Conservation (phyloP, 2,797 vertebrate species). For the Lerista edwardsae region DNA sequence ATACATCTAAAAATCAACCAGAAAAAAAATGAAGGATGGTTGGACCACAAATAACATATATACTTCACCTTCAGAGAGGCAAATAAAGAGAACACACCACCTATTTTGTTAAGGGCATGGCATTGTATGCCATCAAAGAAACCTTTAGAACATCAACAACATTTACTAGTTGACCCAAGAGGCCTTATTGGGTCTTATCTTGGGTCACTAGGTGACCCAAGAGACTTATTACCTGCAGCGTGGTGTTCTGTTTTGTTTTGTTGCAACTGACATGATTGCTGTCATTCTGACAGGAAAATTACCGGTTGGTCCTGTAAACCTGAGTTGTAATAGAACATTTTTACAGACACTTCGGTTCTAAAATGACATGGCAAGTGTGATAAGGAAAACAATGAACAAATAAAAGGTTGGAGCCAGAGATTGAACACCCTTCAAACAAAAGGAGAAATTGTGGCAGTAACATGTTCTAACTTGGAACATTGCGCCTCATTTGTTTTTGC, state of each 20-base stretch:
- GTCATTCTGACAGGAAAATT: constrained; percentile 26
- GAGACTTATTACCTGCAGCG: neutral
- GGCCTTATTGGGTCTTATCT: too few relatives aligned
- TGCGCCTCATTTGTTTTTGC: neutral
- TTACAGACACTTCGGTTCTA: constrained; percentile 21
- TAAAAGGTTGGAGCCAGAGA: constrained; percentile 8
- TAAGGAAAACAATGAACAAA: constrained; percentile 18
- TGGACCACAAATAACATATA: neutral
- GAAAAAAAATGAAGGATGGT: neutral
- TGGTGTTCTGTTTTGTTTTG: neutral
- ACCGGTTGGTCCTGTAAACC: neutral
- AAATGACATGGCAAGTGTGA: neutral
- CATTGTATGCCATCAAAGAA: neutral
- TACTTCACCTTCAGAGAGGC: neutral
- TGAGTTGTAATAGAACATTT: constrained; percentile 18
- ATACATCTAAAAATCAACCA: neutral
- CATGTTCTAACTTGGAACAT: constrained; percentile 6
- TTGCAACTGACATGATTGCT: neutral
- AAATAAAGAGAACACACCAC: neutral
- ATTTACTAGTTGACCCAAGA: neutral
- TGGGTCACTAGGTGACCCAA: neutral
- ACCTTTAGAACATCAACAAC: neutral
- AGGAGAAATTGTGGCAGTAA: constrained; percentile 19
- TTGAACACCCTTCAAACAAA: neutral
- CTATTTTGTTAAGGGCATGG: neutral